These are phyloP conservation scores for Actinopyga echinites DNA, from an alignment of 53 echinoderm and acorn worm species.

Conservation along the genomic window DNA sequence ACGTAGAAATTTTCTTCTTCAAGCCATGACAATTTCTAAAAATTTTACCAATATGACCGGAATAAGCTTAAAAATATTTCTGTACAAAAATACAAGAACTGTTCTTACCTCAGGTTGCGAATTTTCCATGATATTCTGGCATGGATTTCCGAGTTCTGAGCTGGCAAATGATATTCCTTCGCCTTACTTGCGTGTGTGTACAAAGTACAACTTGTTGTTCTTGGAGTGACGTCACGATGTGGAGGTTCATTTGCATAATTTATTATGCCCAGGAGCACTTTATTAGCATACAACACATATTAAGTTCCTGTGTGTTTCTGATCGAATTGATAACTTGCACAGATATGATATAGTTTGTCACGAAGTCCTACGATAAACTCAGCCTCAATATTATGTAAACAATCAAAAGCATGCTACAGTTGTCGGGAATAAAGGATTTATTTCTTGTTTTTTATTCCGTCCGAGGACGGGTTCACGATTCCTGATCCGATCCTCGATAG, in stretches of 20 bases:
- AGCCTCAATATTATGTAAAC: constrained; percentile 26
- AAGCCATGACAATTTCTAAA: constrained; percentile 48
- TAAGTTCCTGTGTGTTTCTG: constrained; percentile 23
- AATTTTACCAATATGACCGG: constrained; percentile 69
- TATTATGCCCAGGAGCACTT: constrained; percentile 67
- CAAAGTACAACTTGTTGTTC: constrained; percentile 91
- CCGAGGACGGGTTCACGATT: constrained; percentile 17
- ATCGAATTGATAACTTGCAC: constrained; percentile 27
- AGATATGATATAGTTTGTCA: not conserved
- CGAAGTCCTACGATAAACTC: not conserved
- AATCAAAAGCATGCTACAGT: constrained; percentile 25
- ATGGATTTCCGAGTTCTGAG: constrained; percentile 64
- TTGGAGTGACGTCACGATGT: constrained; percentile 79
- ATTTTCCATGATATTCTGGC: constrained; percentile 86
- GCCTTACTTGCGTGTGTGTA: constrained; percentile 66
- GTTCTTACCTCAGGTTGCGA: constrained; percentile 77
- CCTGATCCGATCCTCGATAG: constrained; percentile 1
- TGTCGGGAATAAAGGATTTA: constrained; percentile 6
- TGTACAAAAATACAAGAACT: constrained; percentile 47
- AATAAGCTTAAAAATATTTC: constrained; percentile 42
- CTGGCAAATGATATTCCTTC: constrained; percentile 67
- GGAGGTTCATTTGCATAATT: constrained; percentile 91
- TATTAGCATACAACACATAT: constrained; percentile 27
- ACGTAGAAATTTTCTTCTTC: constrained; percentile 54
- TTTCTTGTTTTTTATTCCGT: not conserved